phyloP scores from a whole-genome alignment of 2,113 vertebrate genomes.

The Vulpes ferrilata region DNA sequence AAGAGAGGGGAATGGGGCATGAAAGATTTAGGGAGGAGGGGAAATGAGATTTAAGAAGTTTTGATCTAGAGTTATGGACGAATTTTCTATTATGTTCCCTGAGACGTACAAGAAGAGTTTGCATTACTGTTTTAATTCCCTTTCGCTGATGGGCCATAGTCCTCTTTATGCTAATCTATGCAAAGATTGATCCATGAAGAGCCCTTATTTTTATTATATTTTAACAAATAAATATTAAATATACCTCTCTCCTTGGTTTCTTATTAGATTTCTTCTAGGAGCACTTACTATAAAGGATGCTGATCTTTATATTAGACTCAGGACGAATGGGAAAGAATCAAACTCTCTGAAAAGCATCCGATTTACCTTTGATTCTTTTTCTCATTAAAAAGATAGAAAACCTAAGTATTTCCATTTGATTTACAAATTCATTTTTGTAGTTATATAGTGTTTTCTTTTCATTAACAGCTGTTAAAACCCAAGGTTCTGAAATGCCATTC shows the following conservation, averaged over 20 bases:
- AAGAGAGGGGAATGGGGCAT: neutral
- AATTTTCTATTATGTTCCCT: neutral
- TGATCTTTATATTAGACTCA: neutral
- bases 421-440: neutral
- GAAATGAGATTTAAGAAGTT: neutral
- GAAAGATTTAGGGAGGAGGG: neutral
- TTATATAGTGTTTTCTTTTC: neutral
- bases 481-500: neutral
- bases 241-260: neutral
- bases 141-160: neutral
- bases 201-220: neutral
- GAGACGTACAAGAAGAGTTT: neutral
- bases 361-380: neutral
- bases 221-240: constrained; percentile 36
- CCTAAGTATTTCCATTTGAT: constrained; percentile 19
- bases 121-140: neutral
- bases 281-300: neutral
- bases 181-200: neutral
- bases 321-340: constrained; percentile 24
- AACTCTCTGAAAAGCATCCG: neutral
- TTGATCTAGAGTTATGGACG: neutral
- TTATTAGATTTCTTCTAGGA: constrained; percentile 13
- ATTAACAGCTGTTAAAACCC: neutral
- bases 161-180: neutral
- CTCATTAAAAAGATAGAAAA: neutral